phyloP scores from a whole-genome alignment of 2,113 vertebrate genomes.

The Aleadryas rufinucha region DNA sequence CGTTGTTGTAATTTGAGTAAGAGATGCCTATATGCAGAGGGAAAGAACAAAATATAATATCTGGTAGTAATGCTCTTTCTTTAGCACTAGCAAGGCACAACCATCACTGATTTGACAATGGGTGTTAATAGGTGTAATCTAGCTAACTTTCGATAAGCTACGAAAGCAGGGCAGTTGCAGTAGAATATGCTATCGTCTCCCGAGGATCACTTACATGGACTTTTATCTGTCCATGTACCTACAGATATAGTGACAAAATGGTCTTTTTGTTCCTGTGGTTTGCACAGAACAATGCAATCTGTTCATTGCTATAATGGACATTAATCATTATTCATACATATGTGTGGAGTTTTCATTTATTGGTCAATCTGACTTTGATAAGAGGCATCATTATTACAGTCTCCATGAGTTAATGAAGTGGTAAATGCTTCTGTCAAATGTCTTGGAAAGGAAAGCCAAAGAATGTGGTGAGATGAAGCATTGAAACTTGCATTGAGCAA shows the following conservation, averaged over 20 bases:
- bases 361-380: conserved; percentile 9
- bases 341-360: conserved; percentile 5
- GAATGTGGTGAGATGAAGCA: neutral
- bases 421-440: neutral
- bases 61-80: neutral
- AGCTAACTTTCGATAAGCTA: neutral
- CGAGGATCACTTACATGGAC: neutral
- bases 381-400: neutral
- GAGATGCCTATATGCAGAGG: neutral
- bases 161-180: neutral
- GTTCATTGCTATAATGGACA: neutral
- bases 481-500: neutral
- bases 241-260: neutral
- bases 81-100: neutral
- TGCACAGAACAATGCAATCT: conserved; percentile 5
- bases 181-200: neutral
- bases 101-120: neutral
- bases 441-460: neutral
- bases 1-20: neutral
- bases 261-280: neutral
- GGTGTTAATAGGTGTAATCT: neutral
- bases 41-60: neutral
- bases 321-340: neutral
- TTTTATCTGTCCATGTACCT: neutral
- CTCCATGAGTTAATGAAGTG: conserved; percentile 19